Base-by-base conservation (phyloP, 53 echinoderm and acorn worm species). In the Echinarachnius parma region DNA sequence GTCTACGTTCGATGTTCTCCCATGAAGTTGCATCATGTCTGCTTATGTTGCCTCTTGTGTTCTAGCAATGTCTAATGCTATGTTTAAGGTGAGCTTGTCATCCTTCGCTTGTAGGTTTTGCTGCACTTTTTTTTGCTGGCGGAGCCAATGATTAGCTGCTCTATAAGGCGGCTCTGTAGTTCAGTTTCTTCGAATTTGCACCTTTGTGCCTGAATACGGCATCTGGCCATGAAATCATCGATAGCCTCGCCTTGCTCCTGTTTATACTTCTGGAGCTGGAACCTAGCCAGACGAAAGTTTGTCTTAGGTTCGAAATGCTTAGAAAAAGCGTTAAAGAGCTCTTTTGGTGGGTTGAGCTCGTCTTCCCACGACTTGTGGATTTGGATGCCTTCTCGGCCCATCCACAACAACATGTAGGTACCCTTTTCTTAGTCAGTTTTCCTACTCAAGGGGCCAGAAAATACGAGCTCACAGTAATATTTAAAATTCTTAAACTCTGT, bases 181-280 rank as follows among this genome's bases (percentile, higher is more conserved):
- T 16, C 57, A 5, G 16, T 7, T 21, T 57, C 57, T 9, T 19
- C 23, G 16, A 57, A 57, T 31, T 57, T 57, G 57, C 57, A 57
- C 29, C 31, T 57, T 16, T 7, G 28, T 57, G 57, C 57, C 16
- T 57, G 57, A n/a, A 57, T 28, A 29, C 23, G 19, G 14, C 57
- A 57, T 29, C 19, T 57, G 2, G 30, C 57, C 29, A 57, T 29
- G 16, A 57, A 57, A 3, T 57, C 57, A 57, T 57, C 57, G 16
- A 56, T 28, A 2, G 57, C 4, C 28, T 56, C 57, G 16, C 16
- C 9, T 10, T 13, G 57, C 13, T 57, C 57, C 16, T 29, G 57
- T 28, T 16, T 26, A 16, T 21, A 57, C 14, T 28, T 29, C 30
- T 57, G 57, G 9, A 57, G 57, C 4, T 57, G 28, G 29, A 57